Evolutionary conservation across 1,140 invertebrate species (phyloP).

Genomic region (Macrostomum lignano): DNA sequence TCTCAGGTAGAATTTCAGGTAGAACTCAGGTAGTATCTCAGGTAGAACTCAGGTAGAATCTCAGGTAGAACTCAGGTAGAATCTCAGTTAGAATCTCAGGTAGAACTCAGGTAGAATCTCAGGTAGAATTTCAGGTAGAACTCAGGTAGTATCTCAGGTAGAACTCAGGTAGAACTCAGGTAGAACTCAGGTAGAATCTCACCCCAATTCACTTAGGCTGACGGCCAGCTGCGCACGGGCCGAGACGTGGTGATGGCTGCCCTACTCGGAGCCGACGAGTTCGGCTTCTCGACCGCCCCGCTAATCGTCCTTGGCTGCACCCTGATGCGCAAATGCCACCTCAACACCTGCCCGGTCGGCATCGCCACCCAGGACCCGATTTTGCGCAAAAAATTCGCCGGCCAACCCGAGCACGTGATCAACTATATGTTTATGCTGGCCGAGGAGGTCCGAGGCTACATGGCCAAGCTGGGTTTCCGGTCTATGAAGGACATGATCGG

Average conservation of each 20-base stretch:
- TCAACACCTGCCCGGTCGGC: conserved; percentile 94
- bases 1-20: too few species aligned
- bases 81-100: too few species aligned
- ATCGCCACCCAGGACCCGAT: conserved; percentile 76
- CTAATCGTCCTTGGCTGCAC: conserved; percentile 85
- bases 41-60: too few species aligned
- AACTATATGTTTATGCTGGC: conserved; percentile 91
- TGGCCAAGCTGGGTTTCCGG: conserved; percentile 62
- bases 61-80: too few species aligned
- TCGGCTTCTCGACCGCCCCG: conserved; percentile 91
- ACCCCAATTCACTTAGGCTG: too few species aligned
- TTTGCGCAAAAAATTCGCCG: conserved; percentile 74
- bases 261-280: conserved; percentile 78
- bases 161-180: too few species aligned
- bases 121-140: too few species aligned
- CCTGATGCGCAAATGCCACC: conserved; percentile 97
- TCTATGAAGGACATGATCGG: conserved; percentile 74
- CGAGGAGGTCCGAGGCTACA: conserved; percentile 62
- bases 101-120: too few species aligned
- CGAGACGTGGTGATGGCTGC: conserved; percentile 88
- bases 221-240: too few species aligned
- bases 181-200: too few species aligned
- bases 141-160: too few species aligned
- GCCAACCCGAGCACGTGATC: conserved; percentile 81
- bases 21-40: too few species aligned